Evolutionary conservation across 2,888 invertebrate species (phyloP).

Genomic region (Mythimna pallens): DNA sequence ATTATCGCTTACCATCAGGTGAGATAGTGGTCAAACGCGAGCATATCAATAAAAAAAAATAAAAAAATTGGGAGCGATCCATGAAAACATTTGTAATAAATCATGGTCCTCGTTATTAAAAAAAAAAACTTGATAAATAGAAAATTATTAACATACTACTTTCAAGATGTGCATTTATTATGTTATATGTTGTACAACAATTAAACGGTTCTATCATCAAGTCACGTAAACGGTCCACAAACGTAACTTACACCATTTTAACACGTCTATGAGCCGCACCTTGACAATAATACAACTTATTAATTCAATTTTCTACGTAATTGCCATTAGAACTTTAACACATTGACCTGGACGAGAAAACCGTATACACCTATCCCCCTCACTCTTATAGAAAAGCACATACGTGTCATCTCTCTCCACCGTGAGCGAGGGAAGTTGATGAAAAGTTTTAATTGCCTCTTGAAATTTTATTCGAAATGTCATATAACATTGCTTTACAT

Average conservation of each 20-base stretch:
- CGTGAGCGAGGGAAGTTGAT: slow-evolving; percentile 47
- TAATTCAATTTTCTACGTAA: slow-evolving; percentile 62
- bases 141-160: too few relatives aligned
- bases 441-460: slow-evolving; percentile 67
- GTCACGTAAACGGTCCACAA: too few relatives aligned
- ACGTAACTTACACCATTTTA: slow-evolving; percentile 15
- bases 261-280: slow-evolving; percentile 35
- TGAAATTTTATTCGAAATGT: slow-evolving; percentile 64
- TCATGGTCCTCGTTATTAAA: too few relatives aligned
- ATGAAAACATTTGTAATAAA: too few relatives aligned
- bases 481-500: slow-evolving; percentile 49
- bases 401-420: slow-evolving; percentile 32
- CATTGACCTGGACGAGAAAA: slow-evolving; percentile 54
- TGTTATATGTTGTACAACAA: too few relatives aligned
- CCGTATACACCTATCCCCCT: slow-evolving; percentile 40
- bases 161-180: too few relatives aligned
- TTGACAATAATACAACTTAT: slow-evolving; percentile 57
- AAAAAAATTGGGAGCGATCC: too few relatives aligned
- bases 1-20: too few relatives aligned
- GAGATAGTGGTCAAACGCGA: too few relatives aligned
- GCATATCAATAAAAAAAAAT: too few relatives aligned
- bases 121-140: too few relatives aligned
- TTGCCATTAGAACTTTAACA: slow-evolving; percentile 62
- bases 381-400: slow-evolving; percentile 19
- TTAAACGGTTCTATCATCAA: too few relatives aligned